phyloP scores from a whole-genome alignment of 2,797 vertebrate genomes.

The Pteropus rufus region DNA sequence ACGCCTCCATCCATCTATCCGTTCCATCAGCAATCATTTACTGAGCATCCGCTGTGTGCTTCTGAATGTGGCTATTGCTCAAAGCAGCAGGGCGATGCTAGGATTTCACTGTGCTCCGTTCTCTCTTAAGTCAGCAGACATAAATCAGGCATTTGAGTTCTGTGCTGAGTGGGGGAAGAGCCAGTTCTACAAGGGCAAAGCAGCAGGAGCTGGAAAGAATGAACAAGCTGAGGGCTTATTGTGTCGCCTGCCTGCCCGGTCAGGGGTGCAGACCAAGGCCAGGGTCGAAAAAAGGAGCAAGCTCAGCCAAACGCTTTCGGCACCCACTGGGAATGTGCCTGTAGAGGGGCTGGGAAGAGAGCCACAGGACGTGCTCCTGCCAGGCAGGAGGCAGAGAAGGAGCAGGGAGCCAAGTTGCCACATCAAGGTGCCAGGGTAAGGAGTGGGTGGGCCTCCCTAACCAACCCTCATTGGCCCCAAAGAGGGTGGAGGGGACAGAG shows the following conservation, averaged over 20 bases:
- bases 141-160: constrained; percentile 19
- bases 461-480: not conserved
- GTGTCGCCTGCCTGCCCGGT: not conserved
- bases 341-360: constrained; percentile 39
- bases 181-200: constrained; percentile 49
- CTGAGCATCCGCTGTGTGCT: not conserved
- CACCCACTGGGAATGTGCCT: constrained; percentile 57
- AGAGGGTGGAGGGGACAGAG: not conserved
- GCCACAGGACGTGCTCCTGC: constrained; percentile 30
- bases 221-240: not conserved
- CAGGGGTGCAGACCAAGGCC: constrained; percentile 49
- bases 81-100: not conserved
- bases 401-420: not conserved
- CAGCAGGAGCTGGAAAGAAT: constrained; percentile 39
- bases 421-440: constrained; percentile 7
- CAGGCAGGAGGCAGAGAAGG: constrained; percentile 24
- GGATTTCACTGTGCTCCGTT: not conserved
- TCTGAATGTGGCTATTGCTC: not conserved
- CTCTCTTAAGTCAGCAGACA: constrained; percentile 4
- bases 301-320: constrained; percentile 22
- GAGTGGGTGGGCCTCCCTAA: not conserved
- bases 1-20: not conserved
- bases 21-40: not conserved
- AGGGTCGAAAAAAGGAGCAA: not conserved
- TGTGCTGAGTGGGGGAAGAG: not conserved